Conservation (phyloP, 2,888 invertebrate genomes). For the Drosophila nr. fundita region DNA sequence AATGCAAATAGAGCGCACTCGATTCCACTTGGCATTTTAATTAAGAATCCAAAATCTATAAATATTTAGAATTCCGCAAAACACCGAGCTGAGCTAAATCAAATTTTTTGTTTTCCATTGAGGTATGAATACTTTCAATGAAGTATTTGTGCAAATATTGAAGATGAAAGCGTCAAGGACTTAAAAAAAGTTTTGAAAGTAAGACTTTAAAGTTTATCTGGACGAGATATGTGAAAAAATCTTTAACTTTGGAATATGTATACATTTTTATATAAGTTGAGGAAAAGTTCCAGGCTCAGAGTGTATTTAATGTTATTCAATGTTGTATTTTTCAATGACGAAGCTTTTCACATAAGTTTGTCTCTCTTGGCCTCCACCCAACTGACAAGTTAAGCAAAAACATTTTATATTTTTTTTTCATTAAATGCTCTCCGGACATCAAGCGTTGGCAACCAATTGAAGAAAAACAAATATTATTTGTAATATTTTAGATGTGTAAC, state of each 20-base stretch:
- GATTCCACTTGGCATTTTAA: slow-evolving; percentile 43
- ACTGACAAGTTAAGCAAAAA: neutral
- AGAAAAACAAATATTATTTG: slow-evolving; percentile 43
- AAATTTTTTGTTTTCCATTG: neutral
- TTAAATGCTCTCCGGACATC: slow-evolving; percentile 29
- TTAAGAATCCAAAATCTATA: slow-evolving; percentile 39
- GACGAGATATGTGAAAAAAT: neutral
- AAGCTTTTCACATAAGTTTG: neutral
- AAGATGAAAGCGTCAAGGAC: neutral
- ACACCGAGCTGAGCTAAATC: neutral
- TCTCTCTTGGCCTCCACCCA: neutral
- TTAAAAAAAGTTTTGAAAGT: neutral
- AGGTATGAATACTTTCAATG: neutral
- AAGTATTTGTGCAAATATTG: neutral
- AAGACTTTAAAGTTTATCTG: neutral
- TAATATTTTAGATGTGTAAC: neutral
- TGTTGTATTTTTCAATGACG: neutral
- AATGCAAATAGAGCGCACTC: slow-evolving; percentile 48
- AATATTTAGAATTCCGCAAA: slow-evolving; percentile 5
- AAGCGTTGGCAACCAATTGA: slow-evolving; percentile 23
- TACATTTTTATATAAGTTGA: no score
- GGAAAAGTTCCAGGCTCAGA: no score
- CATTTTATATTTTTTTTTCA: neutral
- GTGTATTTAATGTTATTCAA: neutral
- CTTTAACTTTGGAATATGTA: no score